Evolutionary conservation across 2,113 vertebrate genomes (phyloP), one percentile per base, ranked within the genome.

Genomic region (Chrysemys picta): DNA sequence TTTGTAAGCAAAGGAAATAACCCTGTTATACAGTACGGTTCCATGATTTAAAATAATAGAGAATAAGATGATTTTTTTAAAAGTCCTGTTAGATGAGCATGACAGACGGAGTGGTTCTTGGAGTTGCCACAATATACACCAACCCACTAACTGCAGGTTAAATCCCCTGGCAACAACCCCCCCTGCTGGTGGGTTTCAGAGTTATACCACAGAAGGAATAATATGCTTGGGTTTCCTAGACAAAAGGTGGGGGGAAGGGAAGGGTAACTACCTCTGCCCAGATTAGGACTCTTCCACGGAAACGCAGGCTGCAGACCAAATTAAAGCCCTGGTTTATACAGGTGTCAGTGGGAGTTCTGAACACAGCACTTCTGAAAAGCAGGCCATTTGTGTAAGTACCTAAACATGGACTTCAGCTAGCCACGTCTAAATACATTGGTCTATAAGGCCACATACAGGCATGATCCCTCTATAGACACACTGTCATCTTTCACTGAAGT

Each of bases 391-490:
- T 22, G 3, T 10, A 42, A 38, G 35, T 38, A 62, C 6, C 72
- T 27, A 27, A 57, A 21, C 19, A 19, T 2, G 1, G 17, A 69
- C 17, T 69, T 69, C 8, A 22, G 19, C 65, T 72, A 84, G 4
- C 35, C 50, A 49, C 9, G 16, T 2, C 10, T n/a, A 62, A 85
- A 65, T 3, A 8, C 2, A 14, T 35, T 25, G 31, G 8, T 92
- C 79, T 1, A 54, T 9, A 53, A 72, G 29, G 1, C 0, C 3
- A 1, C 0, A 10, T 1, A 54, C 2, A 45, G 1, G 7, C 57
- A 24, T 42, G 13, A 38, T 27, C 29, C 49, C 53, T 42, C 53
- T 29, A 27, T 47, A 54, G 31, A 81, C 0, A 38, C 13, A 88
- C 62, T 87, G 72, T 14, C 35, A 85, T 14, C 11, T 12, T 1